Evolutionary conservation across 2,888 invertebrate species (phyloP).

Genomic region (Cheilosia pagana): DNA sequence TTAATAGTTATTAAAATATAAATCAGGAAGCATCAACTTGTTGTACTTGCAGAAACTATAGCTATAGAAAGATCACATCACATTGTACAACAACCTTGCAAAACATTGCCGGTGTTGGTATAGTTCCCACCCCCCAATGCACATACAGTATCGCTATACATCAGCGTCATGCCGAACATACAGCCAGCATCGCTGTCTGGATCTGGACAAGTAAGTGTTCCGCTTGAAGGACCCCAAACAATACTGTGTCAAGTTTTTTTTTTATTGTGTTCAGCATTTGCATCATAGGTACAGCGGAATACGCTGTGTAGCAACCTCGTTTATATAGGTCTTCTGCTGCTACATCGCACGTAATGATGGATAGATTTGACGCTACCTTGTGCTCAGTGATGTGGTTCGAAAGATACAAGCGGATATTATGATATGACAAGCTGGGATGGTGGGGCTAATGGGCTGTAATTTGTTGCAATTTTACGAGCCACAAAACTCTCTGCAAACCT

Average conservation of each 20-base stretch:
- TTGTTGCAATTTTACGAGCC: slow-evolving; percentile 17
- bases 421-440: slow-evolving; percentile 14
- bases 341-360: slow-evolving; percentile 61
- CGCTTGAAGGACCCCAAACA: slow-evolving; percentile 66
- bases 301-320: slow-evolving; percentile 46
- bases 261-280: slow-evolving; percentile 46
- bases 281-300: slow-evolving; percentile 48
- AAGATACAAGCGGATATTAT: slow-evolving; percentile 25
- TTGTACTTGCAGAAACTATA: not conserved
- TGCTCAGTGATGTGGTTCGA: slow-evolving; percentile 64
- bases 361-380: slow-evolving; percentile 71
- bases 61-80: slow-evolving; percentile 7
- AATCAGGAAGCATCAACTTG: slow-evolving; percentile 30
- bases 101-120: slow-evolving; percentile 6
- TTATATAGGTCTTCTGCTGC: slow-evolving; percentile 53
- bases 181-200: slow-evolving; percentile 63
- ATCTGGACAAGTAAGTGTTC: slow-evolving; percentile 70
- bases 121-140: slow-evolving; percentile 14
- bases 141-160: slow-evolving; percentile 20
- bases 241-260: slow-evolving; percentile 60
- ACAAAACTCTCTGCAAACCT: not conserved
- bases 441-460: slow-evolving; percentile 13
- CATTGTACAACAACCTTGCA: slow-evolving; percentile 22
- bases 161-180: slow-evolving; percentile 43
- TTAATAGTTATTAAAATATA: not conserved